These are phyloP conservation scores for Plutomurus gul DNA, from an alignment of 1,140 invertebrate species.

Conservation along the genomic window DNA sequence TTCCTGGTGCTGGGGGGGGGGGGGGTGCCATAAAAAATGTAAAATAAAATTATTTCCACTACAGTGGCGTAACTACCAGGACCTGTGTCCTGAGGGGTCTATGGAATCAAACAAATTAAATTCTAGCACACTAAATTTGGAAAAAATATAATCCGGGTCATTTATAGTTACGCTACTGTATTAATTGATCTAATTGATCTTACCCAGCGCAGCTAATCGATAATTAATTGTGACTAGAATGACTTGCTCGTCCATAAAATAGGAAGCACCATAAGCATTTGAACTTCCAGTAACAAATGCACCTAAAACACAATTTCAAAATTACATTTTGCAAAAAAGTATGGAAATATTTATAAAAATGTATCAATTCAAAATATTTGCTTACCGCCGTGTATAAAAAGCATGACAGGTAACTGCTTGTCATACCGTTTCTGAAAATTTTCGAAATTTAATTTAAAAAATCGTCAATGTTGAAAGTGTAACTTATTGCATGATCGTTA, in stretches of 20 bases:
- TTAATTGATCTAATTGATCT: too few species aligned
- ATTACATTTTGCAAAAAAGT: not conserved
- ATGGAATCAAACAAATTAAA: too few species aligned
- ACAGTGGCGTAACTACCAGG: too few species aligned
- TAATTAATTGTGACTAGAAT: not conserved
- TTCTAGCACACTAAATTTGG: too few species aligned
- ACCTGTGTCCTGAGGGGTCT: too few species aligned
- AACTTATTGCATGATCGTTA: not conserved
- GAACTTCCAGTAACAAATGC: not conserved
- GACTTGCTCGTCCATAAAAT: not conserved
- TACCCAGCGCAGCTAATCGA: not conserved
- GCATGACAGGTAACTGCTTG: conserved; percentile 24
- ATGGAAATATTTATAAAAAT: not conserved
- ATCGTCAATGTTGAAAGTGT: not conserved
- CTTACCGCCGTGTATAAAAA: conserved; percentile 42
- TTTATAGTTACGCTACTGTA: too few species aligned
- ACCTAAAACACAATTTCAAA: not conserved
- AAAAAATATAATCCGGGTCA: too few species aligned
- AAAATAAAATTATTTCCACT: too few species aligned
- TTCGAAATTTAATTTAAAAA: not conserved
- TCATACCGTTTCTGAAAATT: not conserved
- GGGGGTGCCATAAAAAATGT: too few species aligned
- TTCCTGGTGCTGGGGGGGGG: too few species aligned
- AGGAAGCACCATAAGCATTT: too few species aligned
- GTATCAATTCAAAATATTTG: not conserved